Conservation (phyloP, 2,797 vertebrate genomes). For the Adelosebastes latens region DNA sequence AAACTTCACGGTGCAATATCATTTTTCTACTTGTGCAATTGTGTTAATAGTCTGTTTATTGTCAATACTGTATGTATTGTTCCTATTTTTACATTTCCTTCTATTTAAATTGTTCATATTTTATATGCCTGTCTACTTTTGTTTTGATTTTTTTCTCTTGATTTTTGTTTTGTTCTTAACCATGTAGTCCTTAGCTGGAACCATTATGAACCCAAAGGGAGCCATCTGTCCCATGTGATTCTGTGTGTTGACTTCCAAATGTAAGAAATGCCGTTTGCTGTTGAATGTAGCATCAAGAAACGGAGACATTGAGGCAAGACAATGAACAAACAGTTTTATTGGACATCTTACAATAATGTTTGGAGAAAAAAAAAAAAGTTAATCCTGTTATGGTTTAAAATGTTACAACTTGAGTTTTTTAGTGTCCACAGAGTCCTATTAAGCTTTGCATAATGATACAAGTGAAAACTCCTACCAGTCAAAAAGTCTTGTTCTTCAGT, state of each 20-base stretch:
- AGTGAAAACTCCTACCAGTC: constrained; percentile 87
- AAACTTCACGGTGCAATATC: no score
- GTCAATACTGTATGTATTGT: no score
- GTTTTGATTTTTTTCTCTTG: no score
- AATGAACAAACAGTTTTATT: constrained; percentile 83
- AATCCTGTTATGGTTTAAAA: constrained; percentile 80
- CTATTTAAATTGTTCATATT: no score
- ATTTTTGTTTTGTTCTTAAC: no score
- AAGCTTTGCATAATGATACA: constrained; percentile 87
- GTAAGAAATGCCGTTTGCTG: background rate
- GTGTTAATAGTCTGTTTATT: no score
- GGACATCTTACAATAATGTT: constrained; percentile 83
- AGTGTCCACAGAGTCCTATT: constrained; percentile 83
- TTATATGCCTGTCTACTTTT: no score
- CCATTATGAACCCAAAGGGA: background rate
- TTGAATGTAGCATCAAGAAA: background rate
- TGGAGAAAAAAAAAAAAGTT: constrained; percentile 39
- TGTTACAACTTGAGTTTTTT: constrained; percentile 75
- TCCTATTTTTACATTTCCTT: no score
- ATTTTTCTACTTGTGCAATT: no score
- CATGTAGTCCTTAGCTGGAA: background rate
- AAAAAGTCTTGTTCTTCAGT: constrained; percentile 86
- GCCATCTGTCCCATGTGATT: background rate
- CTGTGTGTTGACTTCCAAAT: background rate
- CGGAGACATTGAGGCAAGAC: constrained; percentile 26